Base-by-base conservation (phyloP, 2,797 vertebrate genomes). In the Lophotriccus pileatus region DNA sequence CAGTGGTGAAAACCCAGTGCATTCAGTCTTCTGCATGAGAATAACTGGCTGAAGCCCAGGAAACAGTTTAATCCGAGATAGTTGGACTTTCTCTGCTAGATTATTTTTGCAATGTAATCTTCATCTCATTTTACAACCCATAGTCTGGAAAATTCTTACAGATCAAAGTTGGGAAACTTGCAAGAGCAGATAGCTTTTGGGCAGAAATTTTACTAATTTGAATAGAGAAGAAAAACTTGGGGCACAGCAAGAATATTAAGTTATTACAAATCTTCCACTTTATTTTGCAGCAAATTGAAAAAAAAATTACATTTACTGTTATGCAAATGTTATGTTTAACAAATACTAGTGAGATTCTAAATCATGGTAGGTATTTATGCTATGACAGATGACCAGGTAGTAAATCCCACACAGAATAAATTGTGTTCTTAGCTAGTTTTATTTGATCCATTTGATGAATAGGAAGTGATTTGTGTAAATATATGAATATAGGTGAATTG, bases 371-470 rank as follows among this genome's bases (percentile, higher is more conserved):
- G 59, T 85, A 90, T 53, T 95, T 93, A 46, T 22, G 27, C 30
- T 58, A 14, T 83, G 64, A 96, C 87, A 55, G 43, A 91, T 93
- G 60, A n/a, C 41, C 56, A 16, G 18, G 28, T 68, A 81, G 30
- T 88, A 96, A 94, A 94, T 50, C 63, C 75, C 80, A 68, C 6
- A 43, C 4, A 69, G 37, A 68, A 30, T 88, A 95, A 95, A 95
- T 92, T 7, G 46, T 53, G 14, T 25, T 24, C 43, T 89, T 87
- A 94, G 91, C 53, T 69, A 76, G 11, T 46, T 58, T 73, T 53
- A 74, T 90, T 95, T 77, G 74, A 92, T 93, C 75, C 89, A 52
- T 81, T 94, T 94, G 28, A 91, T 87, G 64, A 72, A 75, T 83
- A 70, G 37, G 69, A 96, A 93, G 85, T 94, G 0, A 78, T 80